These are phyloP conservation scores for Coendou prehensilis DNA, from an alignment of 2,797 vertebrate species.

Conservation along the genomic window DNA sequence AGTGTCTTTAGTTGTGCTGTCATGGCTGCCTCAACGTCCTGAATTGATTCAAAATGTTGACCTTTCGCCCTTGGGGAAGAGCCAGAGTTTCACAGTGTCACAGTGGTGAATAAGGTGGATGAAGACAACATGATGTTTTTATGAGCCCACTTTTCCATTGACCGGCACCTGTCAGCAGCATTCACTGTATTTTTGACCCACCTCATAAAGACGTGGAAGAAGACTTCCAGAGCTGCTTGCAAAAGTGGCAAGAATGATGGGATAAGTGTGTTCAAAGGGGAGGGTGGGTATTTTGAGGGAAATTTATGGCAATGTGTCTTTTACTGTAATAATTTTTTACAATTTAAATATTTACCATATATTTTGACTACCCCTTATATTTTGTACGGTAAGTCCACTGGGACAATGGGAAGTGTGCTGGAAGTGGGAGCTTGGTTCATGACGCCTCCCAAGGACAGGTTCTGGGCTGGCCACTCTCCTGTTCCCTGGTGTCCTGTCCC, in stretches of 20 bases:
- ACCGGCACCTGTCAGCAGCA: background rate
- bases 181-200: background rate
- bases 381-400: background rate
- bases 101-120: background rate
- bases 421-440: background rate
- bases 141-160: background rate
- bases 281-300: background rate
- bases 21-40: background rate
- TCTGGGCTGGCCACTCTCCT: too few relatives aligned
- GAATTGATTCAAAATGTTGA: background rate
- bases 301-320: background rate
- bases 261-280: background rate
- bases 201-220: background rate
- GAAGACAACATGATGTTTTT: background rate
- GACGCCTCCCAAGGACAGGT: background rate
- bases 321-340: background rate
- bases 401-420: background rate
- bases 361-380: background rate
- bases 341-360: background rate
- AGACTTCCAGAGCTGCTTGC: background rate
- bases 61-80: background rate
- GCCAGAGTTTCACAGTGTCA: background rate
- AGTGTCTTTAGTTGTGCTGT: background rate
- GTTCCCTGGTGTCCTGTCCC: background rate
- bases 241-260: background rate